Base-by-base conservation (phyloP, 2,888 invertebrate genomes). In the Microctonus aethiopoides region DNA sequence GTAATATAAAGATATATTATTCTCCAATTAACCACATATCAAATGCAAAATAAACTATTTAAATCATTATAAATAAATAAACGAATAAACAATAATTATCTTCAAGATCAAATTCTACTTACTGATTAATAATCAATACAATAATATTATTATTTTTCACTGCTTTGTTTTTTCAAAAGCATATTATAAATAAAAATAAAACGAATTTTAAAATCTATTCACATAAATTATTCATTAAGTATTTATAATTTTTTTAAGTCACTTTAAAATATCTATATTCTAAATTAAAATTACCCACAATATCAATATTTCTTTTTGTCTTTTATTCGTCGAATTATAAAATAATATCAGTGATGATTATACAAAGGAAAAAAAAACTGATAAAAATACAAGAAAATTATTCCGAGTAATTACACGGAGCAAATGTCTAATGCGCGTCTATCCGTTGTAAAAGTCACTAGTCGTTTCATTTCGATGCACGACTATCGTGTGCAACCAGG, bases 361-460 rank as follows among this genome's bases (percentile, higher is more conserved):
- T 29, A 29, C 29, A 3, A 3, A 16, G 5, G 4, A 16, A 46
- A 9, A 46, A 9, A 46, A 5, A 1, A n/a, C n/a, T 2, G 16
- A 5, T 0, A 46, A 36, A 20, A 32, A 20, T 10, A 32, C n/a
- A n/a, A 32, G 6, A 20, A 11, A 57, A 57, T 32, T 57, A 13
- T 32, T 39, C 2, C 4, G 36, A 16, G 22, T 2, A 7, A 11
- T 41, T 26, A 34, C 24, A n/a, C 9, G 9, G 29, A 56, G 65
- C 39, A 29, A 56, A 41, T 34, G 26, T 36, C 26, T 5, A 20
- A 70, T 62, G 64, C 64, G 64, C 64, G 75, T 75, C 71, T 66
- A 73, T 62, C 69, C 74, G 68, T 65, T 68, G 61, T 66, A 62
- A 72, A 69, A 77, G 74, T 75, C 68, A 75, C 75, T 71, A 76